A percentile compares a stretch with the other conserved stretches of the same genome.
Evolutionary conservation across 2,888 invertebrate genomes (phyloP).

Genomic region (Onchidella celtica): DNA sequence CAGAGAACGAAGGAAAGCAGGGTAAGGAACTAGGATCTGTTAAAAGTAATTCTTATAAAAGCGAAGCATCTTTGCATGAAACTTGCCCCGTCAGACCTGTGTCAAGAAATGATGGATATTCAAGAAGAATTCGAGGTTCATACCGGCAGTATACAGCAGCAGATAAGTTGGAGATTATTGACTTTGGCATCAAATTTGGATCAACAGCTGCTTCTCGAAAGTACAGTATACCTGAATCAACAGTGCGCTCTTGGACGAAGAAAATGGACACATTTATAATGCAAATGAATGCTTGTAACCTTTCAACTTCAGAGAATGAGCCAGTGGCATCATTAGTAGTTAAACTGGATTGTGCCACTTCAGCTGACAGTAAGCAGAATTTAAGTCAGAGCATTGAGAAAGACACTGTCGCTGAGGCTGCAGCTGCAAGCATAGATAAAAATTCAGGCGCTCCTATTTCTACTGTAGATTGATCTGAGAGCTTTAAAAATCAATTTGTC

Average conservation of each 20-base stretch:
- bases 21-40: not conserved
- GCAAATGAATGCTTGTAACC: conserved; percentile 25
- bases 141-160: conserved; percentile 40
- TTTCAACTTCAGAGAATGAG: not conserved
- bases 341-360: not conserved
- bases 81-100: not conserved
- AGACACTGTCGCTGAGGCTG: no score
- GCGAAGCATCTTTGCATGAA: no score
- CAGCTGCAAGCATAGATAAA: no score
- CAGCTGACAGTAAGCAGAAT: no score
- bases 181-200: conserved; percentile 45
- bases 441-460: no score
- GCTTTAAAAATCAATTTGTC: no score
- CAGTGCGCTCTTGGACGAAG: conserved; percentile 43
- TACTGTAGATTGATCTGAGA: no score
- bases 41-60: no score
- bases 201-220: conserved; percentile 44
- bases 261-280: conserved; percentile 40
- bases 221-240: conserved; percentile 43
- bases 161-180: conserved; percentile 34
- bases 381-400: no score
- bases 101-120: not conserved
- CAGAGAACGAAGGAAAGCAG: not conserved
- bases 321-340: not conserved
- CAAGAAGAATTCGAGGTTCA: conserved; percentile 34